Conservation (phyloP, 2,797 vertebrate species). For the Lepidocolaptes lacrymiger region DNA sequence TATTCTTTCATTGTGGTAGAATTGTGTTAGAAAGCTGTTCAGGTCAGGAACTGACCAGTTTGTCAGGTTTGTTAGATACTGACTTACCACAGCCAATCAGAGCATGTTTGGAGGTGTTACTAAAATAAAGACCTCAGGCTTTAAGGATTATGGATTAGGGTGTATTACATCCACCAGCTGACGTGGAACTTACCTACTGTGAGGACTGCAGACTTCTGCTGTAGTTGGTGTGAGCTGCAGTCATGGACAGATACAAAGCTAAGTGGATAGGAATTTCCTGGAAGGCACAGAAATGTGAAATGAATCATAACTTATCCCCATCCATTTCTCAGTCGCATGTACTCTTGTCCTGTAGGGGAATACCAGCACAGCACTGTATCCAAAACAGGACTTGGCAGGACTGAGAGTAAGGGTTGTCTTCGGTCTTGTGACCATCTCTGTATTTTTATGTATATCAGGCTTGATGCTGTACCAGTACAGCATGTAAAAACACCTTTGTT, state of each 20-base stretch:
- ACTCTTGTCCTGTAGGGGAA: background rate
- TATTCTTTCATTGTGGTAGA: background rate
- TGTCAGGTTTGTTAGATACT: background rate
- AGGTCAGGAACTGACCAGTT: background rate
- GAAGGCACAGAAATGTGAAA: background rate
- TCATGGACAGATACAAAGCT: background rate
- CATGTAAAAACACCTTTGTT: background rate
- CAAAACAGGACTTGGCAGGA: background rate
- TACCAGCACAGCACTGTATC: background rate
- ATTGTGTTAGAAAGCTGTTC: background rate
- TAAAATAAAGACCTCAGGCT: background rate
- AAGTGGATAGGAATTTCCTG: background rate
- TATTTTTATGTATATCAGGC: background rate
- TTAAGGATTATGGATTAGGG: background rate
- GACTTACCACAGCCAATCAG: background rate
- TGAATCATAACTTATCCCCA: background rate
- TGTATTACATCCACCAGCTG: background rate
- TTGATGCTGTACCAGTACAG: background rate
- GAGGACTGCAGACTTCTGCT: background rate
- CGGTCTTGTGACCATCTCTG: background rate
- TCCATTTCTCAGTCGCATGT: accelerated
- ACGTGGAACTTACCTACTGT: background rate
- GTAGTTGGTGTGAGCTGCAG: background rate
- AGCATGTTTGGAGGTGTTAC: background rate
- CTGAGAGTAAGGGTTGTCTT: background rate